Percentiles rank a stretch among this genome's conserved stretches.
Conservation (phyloP, 2,888 invertebrate genomes). For the Syrphus vitripennis region DNA sequence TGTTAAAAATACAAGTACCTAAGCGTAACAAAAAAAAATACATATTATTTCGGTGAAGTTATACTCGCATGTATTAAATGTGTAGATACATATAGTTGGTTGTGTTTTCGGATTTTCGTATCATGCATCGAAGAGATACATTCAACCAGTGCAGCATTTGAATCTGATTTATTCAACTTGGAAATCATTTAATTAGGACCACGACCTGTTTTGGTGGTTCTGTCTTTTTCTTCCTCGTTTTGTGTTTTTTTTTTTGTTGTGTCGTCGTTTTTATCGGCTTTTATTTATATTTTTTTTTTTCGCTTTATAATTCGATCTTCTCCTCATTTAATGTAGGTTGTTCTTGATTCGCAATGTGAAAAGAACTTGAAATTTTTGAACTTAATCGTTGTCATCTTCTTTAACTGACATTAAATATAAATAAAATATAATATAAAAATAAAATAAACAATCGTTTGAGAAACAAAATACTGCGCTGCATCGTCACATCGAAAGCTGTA, state of each 20-base stretch:
- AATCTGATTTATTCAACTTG: slow-evolving; percentile 54
- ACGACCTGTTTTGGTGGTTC: slow-evolving; percentile 60
- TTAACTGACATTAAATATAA: slow-evolving; percentile 24
- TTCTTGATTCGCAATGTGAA: slow-evolving; percentile 52
- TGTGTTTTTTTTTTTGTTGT: background rate
- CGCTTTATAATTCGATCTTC: slow-evolving; percentile 26
- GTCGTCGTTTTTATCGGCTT: background rate
- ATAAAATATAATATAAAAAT: background rate
- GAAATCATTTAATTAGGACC: slow-evolving; percentile 67
- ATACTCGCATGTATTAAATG: background rate
- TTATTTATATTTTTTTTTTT: slow-evolving; percentile 29
- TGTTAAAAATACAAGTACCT: background rate
- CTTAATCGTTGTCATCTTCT: slow-evolving; percentile 62
- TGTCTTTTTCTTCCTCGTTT: slow-evolving; percentile 19
- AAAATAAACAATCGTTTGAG: background rate
- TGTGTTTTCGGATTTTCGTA: slow-evolving; percentile 25
- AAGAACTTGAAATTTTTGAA: slow-evolving; percentile 56
- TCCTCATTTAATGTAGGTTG: slow-evolving; percentile 60
- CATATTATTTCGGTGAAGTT: background rate
- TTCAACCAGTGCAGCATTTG: slow-evolving; percentile 63
- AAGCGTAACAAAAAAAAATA: slow-evolving; percentile 4
- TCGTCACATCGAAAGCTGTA: background rate
- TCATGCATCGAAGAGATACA: slow-evolving; percentile 57
- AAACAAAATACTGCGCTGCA: background rate
- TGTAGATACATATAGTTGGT: background rate